Base-by-base conservation (phyloP, 2,797 vertebrate species). In the Gallinago solitaria region DNA sequence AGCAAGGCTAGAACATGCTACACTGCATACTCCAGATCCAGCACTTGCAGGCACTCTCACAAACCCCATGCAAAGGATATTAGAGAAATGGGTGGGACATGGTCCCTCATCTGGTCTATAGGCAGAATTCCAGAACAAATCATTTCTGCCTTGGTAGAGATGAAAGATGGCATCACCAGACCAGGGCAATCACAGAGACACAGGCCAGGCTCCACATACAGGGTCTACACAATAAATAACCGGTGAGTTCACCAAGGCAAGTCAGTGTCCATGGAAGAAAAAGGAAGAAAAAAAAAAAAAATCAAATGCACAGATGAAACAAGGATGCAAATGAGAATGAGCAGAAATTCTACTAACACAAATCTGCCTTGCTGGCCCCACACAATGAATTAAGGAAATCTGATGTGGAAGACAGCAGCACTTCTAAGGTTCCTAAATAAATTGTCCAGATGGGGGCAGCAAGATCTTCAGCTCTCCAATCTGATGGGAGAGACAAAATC, bases 131-230 rank as follows among this genome's bases (percentile, higher is more conserved):
- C 99, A 63, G 85, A 98, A 97, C 99, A 99, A 94, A 98, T 99
- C 99, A 99, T 99, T 97, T 99, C 99, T 15, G 99, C 99, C 98
- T 99, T 99, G 79, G 99, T 99, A n/a, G 99, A 99, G 94, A 99
- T 97, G 20, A 99, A 99, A 50, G 99, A 99, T 4, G 99, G 99
- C 99, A 99, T 99, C 97, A 99, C 99, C 86, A 99, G 98, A 83
- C 99, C 99, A 0, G 99, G 99, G 87, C 99, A 99, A 98, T 99
- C 99, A 89, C 99, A 99, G 8, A 99, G 98, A 96, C 99, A 99
- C 50, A 99, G 98, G 59, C 97, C 98, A 20, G 99, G 98, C 73
- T 99, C 99, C 97, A 99, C 99, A 30, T 98, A 99, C 76, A 99
- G 97, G 16, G 99, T 99, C 99, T 99, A 97, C n/a, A 96, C 95